Evolutionary conservation across 64 coral and sea anemone species (phyloP).

Genomic region (Cladopsammia gracilis): DNA sequence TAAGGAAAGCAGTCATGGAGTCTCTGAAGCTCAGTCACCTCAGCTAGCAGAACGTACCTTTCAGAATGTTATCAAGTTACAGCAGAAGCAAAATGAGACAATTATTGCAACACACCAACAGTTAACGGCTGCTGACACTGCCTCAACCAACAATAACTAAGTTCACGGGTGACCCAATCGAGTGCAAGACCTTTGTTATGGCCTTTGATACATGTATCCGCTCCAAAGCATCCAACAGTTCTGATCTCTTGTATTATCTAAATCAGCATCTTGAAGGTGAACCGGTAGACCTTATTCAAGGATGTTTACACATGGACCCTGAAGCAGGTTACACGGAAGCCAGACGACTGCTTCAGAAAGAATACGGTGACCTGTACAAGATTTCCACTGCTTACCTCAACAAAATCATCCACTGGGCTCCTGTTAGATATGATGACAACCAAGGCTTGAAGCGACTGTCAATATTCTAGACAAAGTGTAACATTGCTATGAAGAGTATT

Average conservation of each 20-base stretch:
- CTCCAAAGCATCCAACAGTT: neutral
- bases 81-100: neutral
- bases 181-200: slow-evolving; percentile 32
- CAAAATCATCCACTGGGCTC: neutral
- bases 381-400: slow-evolving; percentile 14
- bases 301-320: slow-evolving; percentile 21
- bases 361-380: slow-evolving; percentile 46
- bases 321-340: slow-evolving; percentile 43
- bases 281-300: slow-evolving; percentile 14
- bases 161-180: slow-evolving; percentile 6
- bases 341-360: neutral
- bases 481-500: neutral
- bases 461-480: neutral
- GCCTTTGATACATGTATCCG: slow-evolving; percentile 50
- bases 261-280: slow-evolving; percentile 40
- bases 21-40: neutral
- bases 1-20: neutral
- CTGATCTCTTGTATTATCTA: slow-evolving; percentile 52
- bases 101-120: slow-evolving; percentile 11
- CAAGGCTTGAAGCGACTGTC: neutral
- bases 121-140: slow-evolving; percentile 9
- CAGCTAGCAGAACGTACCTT: neutral
- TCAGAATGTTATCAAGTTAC: neutral
- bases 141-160: slow-evolving; percentile 4
- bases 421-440: neutral